Base-by-base conservation (phyloP, 2,888 invertebrate species). In the Stenchaetothrips biformis region DNA sequence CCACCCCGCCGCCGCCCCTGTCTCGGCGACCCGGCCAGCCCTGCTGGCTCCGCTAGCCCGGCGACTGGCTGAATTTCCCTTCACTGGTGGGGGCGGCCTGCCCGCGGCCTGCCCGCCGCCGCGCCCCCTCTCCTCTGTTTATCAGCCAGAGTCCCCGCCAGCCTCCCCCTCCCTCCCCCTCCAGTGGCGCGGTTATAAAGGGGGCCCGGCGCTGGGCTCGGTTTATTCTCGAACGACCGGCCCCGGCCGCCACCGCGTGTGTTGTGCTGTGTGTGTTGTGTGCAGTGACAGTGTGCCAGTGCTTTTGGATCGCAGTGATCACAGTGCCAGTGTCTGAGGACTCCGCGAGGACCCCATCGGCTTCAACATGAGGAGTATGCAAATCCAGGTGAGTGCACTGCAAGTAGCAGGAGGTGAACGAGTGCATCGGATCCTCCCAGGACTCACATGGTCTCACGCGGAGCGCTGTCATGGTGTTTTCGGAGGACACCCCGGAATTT, bases 201-300 rank as follows among this genome's bases (percentile, higher is more conserved):
- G 21, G 21, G 67, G 7, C 21, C 67, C 67, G 9, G 67, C 21
- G 25, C 67, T 21, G 67, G 67, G 6, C 67, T 67, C 67, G 18
- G 67, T 67, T 67, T 67, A 67, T 67, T 67, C 67, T 21, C 67
- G 67, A 67, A 67, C 67, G 67, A 67, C 21, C 67, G 67, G 67
- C 67, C n/a, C 21, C n/a, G 67, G 67, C 9, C 67, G 67, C 67
- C 6, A 67, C n/a, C 9, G 67, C 9, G 67, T 21, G 67, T 9
- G 16, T 9, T 21, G 25, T 16, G n/a, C n/a, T 6, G 67, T 67
- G 67, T n/a, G 67, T 67, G 25, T 21, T 9, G n/a, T 53, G 62
- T 21, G n/a, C 21, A n/a, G 67, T 67, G 67, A 18, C 21, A 21
- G 67, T 67, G n/a, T n/a, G 67, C 67, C 7, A 21, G 21, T 67